Evolutionary conservation across 2,797 vertebrate species (phyloP).

Genomic region (Spheniscus humboldti): DNA sequence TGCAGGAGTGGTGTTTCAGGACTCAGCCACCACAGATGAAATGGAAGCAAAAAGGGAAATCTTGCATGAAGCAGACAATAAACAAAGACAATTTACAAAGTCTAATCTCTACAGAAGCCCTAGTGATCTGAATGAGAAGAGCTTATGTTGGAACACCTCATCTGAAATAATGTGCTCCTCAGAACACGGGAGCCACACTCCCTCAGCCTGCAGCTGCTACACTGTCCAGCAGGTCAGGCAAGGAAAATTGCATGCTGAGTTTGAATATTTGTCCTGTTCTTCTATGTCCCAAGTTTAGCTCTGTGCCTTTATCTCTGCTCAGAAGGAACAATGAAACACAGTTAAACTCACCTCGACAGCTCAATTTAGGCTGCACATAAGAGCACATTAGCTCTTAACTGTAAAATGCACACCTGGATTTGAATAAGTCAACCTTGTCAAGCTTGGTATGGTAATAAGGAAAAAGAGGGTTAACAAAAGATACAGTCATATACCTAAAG

Average conservation of each 20-base stretch:
- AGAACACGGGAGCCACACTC: neutral
- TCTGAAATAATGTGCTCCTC: neutral
- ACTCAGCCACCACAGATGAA: neutral
- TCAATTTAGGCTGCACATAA: neutral
- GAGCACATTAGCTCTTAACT: neutral
- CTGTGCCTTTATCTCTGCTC: neutral
- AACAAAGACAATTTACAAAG: neutral
- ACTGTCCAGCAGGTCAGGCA: neutral
- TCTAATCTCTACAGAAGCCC: neutral
- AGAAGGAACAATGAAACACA: neutral
- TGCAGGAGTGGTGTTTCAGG: neutral
- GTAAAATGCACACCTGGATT: neutral
- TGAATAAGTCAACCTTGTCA: neutral
- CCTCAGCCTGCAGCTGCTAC: neutral
- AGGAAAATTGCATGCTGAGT: neutral
- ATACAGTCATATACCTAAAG: neutral
- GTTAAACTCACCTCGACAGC: neutral
- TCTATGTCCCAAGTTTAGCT: neutral
- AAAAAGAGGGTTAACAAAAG: neutral
- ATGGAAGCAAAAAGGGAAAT: neutral
- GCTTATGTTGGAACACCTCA: neutral
- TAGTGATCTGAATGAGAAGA: neutral
- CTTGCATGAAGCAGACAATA: neutral
- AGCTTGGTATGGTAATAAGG: neutral
- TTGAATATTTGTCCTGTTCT: neutral